Conservation (phyloP, 2,888 invertebrate genomes). For the Melieria picta region DNA sequence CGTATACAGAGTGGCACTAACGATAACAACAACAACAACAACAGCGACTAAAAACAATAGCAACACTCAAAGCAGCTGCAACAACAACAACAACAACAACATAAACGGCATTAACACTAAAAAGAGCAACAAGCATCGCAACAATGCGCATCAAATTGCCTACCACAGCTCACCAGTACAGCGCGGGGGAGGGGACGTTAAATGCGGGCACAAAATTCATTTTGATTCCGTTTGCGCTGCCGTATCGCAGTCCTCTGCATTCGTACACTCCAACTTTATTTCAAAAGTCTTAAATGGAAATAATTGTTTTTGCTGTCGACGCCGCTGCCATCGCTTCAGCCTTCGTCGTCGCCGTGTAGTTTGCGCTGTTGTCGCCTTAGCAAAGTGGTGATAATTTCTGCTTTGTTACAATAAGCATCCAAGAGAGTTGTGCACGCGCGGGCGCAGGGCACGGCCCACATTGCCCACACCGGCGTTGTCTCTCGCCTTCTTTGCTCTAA, state of each 20-base stretch:
- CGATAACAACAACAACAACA: constrained; percentile 51
- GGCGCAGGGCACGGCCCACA: background rate
- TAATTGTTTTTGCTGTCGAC: constrained; percentile 41
- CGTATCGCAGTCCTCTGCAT: constrained; percentile 1
- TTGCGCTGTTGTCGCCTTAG: constrained; percentile 49
- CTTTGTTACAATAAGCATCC: constrained; percentile 52
- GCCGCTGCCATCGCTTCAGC: background rate
- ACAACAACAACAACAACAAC: constrained; percentile 26
- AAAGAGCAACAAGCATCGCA: constrained; percentile 17
- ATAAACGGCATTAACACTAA: no score
- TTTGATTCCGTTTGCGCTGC: constrained; percentile 14
- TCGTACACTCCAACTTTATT: constrained; percentile 43
- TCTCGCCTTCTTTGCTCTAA: constrained; percentile 18
- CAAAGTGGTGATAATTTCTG: constrained; percentile 61
- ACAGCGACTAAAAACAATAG: constrained; percentile 41
- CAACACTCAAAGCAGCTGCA: background rate
- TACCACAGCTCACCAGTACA: constrained; percentile 36
- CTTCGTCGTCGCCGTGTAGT: constrained; percentile 17
- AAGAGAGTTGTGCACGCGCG: no score
- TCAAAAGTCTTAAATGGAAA: constrained; percentile 50
- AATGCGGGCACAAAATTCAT: constrained; percentile 20
- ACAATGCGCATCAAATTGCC: constrained; percentile 54
- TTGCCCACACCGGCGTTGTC: background rate
- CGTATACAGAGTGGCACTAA: constrained; percentile 39
- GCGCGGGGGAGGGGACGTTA: background rate